Evolutionary conservation across 2,113 vertebrate genomes (phyloP).

Genomic region (Oreochromis niloticus): DNA sequence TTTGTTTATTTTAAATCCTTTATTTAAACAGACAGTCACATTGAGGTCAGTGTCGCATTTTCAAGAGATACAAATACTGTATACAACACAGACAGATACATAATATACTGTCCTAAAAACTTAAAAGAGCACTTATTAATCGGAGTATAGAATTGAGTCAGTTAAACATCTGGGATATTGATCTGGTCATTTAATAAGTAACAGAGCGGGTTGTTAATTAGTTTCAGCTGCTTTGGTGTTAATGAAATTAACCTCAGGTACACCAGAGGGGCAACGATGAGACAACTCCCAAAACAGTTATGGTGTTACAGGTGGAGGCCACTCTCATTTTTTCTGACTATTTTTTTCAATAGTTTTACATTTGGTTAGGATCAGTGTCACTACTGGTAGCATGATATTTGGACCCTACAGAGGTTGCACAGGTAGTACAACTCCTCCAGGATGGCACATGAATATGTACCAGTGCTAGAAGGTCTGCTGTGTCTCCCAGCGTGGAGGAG

Average conservation of each 20-base stretch:
- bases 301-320: not conserved
- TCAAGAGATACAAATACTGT: not conserved
- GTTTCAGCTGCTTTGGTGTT: too few species aligned
- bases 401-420: not conserved
- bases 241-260: too few species aligned
- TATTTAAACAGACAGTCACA: not conserved
- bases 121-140: not conserved
- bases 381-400: not conserved
- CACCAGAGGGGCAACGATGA: not conserved
- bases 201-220: too few species aligned
- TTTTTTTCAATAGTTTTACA: not conserved
- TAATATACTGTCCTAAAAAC: not conserved
- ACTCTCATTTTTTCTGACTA: not conserved
- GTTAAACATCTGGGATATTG: not conserved
- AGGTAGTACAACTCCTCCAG: not conserved
- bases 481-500: not conserved
- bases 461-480: not conserved
- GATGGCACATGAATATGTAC: not conserved
- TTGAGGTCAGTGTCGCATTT: not conserved
- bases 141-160: fast-evolving
- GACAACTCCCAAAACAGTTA: not conserved
- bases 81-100: not conserved
- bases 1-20: not conserved
- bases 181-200: too few species aligned
- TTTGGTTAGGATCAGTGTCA: fast-evolving